Percentiles rank a stretch among this genome's conserved stretches.
phyloP scores from a whole-genome alignment of 2,113 vertebrate genomes.

The Tupaia tana region DNA sequence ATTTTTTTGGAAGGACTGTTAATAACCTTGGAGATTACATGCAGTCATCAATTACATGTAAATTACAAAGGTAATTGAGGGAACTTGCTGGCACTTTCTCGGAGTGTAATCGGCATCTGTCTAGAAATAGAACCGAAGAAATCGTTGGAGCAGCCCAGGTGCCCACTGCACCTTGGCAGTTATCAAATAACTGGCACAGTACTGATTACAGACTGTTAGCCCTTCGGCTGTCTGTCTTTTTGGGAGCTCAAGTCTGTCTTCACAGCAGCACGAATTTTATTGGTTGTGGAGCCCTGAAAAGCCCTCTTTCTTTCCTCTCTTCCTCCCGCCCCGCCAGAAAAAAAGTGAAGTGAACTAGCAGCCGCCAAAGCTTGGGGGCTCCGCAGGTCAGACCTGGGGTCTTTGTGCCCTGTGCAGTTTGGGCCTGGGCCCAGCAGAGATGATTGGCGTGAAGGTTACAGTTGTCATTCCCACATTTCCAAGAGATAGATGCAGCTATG shows the following conservation, averaged over 20 bases:
- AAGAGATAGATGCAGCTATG: conserved; percentile 45
- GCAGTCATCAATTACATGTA: conserved; percentile 74
- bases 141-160: conserved; percentile 42
- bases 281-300: conserved; percentile 70
- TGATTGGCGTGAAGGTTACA: conserved; percentile 74
- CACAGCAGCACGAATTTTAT: conserved; percentile 62
- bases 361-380: conserved; percentile 58
- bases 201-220: conserved; percentile 66
- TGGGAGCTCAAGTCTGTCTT: conserved; percentile 69
- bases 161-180: conserved; percentile 64
- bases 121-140: conserved; percentile 73
- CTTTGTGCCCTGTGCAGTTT: conserved; percentile 61
- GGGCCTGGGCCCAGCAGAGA: conserved; percentile 46
- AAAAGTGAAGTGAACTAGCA: conserved; percentile 63
- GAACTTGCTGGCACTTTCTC: conserved; percentile 58
- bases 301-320: conserved; percentile 65
- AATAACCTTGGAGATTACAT: conserved; percentile 79
- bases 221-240: conserved; percentile 73
- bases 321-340: conserved; percentile 52
- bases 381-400: conserved; percentile 61
- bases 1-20: conserved; percentile 69
- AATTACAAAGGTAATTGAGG: conserved; percentile 79
- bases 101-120: conserved; percentile 7
- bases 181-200: conserved; percentile 55
- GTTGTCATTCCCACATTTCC: conserved; percentile 72